These are phyloP conservation scores for Drosophila aldrichi DNA, from an alignment of 2,888 invertebrate species.

Conservation along the genomic window DNA sequence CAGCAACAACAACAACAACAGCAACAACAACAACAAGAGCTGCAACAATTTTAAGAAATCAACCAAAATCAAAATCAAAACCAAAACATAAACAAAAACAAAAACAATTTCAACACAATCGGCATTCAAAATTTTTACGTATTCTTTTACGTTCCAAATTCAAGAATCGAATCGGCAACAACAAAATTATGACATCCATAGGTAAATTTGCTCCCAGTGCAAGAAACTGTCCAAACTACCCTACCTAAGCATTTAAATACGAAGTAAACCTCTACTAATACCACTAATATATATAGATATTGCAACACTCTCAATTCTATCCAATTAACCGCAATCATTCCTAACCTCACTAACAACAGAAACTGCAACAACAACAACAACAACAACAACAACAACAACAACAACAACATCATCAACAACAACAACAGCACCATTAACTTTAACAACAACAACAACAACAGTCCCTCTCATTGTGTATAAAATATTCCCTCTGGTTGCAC, in stretches of 20 bases:
- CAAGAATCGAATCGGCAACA: conserved; percentile 69
- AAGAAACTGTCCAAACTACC: conserved; percentile 18
- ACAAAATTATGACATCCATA: conserved; percentile 85
- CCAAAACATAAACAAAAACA: conserved; percentile 7
- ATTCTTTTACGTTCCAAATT: conserved; percentile 52
- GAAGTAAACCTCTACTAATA: conserved; percentile 14
- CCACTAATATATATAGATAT: neutral
- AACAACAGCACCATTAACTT: neutral
- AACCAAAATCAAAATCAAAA: conserved; percentile 6
- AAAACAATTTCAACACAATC: conserved; percentile 48
- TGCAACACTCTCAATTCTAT: neutral
- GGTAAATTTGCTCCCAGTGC: conserved; percentile 77
- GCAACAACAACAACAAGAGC: conserved; percentile 14
- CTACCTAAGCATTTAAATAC: conserved; percentile 14
- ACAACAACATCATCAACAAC: neutral
- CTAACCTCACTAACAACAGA: conserved; percentile 3
- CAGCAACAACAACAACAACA: conserved; percentile 16
- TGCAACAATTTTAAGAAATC: conserved; percentile 27
- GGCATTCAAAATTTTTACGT: conserved; percentile 57
- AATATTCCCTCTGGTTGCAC: conserved; percentile 10
- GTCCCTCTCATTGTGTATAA: conserved; percentile 3
- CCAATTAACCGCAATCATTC: neutral
- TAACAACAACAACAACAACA: neutral
- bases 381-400: neutral
- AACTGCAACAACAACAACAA: neutral